Conservation (phyloP, 2,888 invertebrate species). For the Eupithecia inturbata region DNA sequence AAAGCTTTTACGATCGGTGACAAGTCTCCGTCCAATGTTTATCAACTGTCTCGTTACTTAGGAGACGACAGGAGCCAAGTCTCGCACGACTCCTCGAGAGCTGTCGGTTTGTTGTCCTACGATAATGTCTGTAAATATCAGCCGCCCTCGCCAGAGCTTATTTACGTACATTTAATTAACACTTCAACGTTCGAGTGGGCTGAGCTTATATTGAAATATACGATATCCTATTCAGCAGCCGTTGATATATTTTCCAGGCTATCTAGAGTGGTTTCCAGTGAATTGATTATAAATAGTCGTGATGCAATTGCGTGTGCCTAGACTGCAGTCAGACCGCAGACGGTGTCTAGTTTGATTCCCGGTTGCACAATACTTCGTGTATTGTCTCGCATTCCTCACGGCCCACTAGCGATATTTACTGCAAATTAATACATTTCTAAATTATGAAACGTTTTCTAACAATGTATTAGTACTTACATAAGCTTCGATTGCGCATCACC, state of each 20-base stretch:
- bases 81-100: constrained; percentile 55
- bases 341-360: constrained; percentile 58
- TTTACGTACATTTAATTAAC: constrained; percentile 72
- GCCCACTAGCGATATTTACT: constrained; percentile 47
- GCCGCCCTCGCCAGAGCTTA: constrained; percentile 60
- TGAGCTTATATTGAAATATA: constrained; percentile 48
- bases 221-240: constrained; percentile 48
- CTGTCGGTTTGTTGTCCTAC: constrained; percentile 70
- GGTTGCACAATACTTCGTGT: constrained; percentile 56
- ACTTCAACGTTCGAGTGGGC: constrained; percentile 59
- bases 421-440: constrained; percentile 37
- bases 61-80: constrained; percentile 34
- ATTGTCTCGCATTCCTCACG: constrained; percentile 55
- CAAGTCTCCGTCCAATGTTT: constrained; percentile 57
- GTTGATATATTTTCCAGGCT: constrained; percentile 54
- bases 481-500: constrained; percentile 20
- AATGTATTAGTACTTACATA: constrained; percentile 24
- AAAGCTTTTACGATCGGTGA: constrained; percentile 65
- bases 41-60: constrained; percentile 59
- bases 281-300: constrained; percentile 50
- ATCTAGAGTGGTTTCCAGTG: constrained; percentile 55
- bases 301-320: constrained; percentile 48
- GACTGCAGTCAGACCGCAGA: constrained; percentile 62
- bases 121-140: constrained; percentile 74
- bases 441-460: constrained; percentile 32